Conservation (phyloP, 2,888 invertebrate genomes). For the Strigamia crassipes region DNA sequence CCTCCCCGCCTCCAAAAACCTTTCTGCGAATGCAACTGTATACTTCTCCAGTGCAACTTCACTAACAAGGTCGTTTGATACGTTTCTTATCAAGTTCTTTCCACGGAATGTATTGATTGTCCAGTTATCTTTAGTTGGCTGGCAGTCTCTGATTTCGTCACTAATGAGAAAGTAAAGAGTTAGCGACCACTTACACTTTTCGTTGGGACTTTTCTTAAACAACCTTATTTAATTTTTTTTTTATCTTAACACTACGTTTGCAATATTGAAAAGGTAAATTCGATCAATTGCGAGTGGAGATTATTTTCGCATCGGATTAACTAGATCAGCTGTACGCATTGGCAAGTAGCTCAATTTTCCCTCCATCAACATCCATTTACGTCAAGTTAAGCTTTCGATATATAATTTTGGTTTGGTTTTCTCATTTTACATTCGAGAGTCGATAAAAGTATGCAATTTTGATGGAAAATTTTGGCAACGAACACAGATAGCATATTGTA, state of each 20-base stretch:
- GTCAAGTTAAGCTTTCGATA: constrained; percentile 16
- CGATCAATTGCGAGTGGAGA: neutral
- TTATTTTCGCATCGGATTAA: neutral
- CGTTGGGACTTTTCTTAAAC: too few relatives aligned
- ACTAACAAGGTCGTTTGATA: constrained; percentile 22
- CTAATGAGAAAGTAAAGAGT: neutral
- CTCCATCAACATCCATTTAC: neutral
- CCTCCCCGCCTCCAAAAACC: neutral
- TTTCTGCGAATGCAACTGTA: constrained; percentile 1
- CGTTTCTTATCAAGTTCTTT: constrained; percentile 25
- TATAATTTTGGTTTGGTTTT: neutral
- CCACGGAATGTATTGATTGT: neutral
- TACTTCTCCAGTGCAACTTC: neutral
- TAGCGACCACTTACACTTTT: too few relatives aligned
- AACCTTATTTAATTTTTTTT: too few relatives aligned
- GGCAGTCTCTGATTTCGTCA: neutral
- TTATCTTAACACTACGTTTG: too few relatives aligned
- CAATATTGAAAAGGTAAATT: neutral
- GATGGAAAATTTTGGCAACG: neutral
- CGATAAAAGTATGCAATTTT: too few relatives aligned
- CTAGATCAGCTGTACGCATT: neutral
- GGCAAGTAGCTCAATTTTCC: neutral
- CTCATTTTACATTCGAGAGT: neutral
- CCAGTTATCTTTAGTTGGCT: neutral
- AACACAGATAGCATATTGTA: neutral